These are phyloP conservation scores for Cephus nigrinus DNA, from an alignment of 2,888 invertebrate genomes.

Conservation along the genomic window DNA sequence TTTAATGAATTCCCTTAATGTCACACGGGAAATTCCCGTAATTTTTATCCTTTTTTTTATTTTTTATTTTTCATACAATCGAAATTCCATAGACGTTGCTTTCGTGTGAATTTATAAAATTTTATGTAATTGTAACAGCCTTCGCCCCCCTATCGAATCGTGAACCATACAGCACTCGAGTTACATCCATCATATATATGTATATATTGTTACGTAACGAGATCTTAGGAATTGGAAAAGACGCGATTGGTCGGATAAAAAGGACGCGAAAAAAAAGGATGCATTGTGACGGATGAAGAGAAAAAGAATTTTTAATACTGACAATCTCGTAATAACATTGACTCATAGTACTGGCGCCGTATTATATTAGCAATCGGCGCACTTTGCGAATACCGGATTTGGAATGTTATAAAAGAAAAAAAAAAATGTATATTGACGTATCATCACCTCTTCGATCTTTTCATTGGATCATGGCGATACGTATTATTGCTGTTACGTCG, in stretches of 20 bases:
- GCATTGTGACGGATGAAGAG: not conserved
- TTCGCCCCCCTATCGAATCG: not conserved
- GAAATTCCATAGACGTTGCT: not conserved
- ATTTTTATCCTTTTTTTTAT: not conserved
- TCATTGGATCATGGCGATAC: not conserved
- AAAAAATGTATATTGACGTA: not conserved
- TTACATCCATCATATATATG: not conserved
- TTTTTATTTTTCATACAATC: not conserved
- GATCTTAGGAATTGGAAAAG: not conserved
- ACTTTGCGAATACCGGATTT: not conserved
- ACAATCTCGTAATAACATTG: not conserved
- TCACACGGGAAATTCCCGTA: not conserved
- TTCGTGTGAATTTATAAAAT: not conserved
- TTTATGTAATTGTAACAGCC: not conserved
- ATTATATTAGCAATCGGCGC: not conserved
- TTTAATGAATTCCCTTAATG: not conserved
- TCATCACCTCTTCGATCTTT: not conserved
- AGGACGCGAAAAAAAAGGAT: not conserved
- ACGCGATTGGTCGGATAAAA: not conserved
- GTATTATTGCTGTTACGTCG: not conserved
- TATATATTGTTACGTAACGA: not conserved
- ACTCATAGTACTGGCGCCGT: not conserved
- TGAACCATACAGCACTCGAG: not conserved
- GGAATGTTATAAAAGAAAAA: not conserved
- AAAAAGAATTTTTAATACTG: not conserved